Base-by-base conservation (phyloP, 2,888 invertebrate genomes). In the Brachyptera risi region DNA sequence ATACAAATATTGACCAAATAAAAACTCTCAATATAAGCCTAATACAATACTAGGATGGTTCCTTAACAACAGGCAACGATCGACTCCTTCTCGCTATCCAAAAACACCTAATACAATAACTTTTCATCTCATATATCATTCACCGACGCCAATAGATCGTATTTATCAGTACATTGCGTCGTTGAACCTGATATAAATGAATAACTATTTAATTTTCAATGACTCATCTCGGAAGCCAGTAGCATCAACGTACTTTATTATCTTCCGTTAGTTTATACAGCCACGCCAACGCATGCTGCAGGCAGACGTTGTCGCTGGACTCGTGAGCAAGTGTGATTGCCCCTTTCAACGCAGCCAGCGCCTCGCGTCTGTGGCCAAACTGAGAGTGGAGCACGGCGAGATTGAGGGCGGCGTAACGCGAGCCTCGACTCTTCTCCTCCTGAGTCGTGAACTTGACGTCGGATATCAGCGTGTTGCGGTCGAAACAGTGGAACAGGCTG, bases 371-470 rank as follows among this genome's bases (percentile, higher is more conserved):
- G 71, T 91, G 88, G 56, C 86, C 87, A 74, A 95, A 95, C 68
- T 90, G 86, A 50, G 90, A 88, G 73, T 95, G 92, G 69, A 95
- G 80, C 21, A 92, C 88, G 0, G 94, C 93, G 65, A 96, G 79
- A 73, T 94, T 95, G n/a, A 96, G 79, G 17, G 93, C 91, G 4
- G 95, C 93, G 73, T 90, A 96, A 71, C 95, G 82, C 70, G 89
- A 90, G 42, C 86, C 87, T 71, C 86, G 84, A 63, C 62, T 70
- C 54, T 71, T 72, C 35, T 76, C 76, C 35, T 74, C 74, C 19
- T 63, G 61, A 24, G 44, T 77, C 51, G 72, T 74, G 64, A 70
- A 73, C 69, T 79, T 80, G 35, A 73, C 69, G 56, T 80, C 79
- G 27, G 76, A 73, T 35, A 77, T 68, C 61, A 70, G 61, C 51